Evolutionary conservation across 2,888 invertebrate species (phyloP), one percentile per base, ranked within the genome.

Genomic region (Meloe dianella): DNA sequence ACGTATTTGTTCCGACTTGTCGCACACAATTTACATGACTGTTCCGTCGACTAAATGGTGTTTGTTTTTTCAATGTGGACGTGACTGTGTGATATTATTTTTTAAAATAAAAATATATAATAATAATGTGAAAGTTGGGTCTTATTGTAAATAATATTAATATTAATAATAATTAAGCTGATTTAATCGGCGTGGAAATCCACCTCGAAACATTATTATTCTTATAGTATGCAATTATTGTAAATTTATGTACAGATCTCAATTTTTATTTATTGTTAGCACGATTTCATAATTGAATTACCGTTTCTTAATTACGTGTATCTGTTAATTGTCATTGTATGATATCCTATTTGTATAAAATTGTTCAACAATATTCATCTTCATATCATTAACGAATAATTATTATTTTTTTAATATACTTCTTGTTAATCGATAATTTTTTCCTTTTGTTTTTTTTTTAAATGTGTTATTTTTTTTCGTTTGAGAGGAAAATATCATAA

Each of bases 1-100:
- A 41, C 41, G 41, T 41, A n/a, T 41, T 69, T 72, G 68, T 69
- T 63, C 56, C 57, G 58, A 66, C 77, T 78, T 78, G 78, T 78
- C 78, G 72, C 72, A 71, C 70, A 75, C 73, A 73, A 74, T 75
- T 75, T 74, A 73, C 74, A 73, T 70, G 70, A 64, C 66, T 69
- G 61, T 24, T 58, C n/a, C 27, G 61, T 56, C 62, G 35, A 29
- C 74, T 73, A 71, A 35, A 71, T 67, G 69, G 75, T 75, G 78
- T 79, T 74, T 72, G 75, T 73, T 79, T 74, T 73, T 76, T 74
- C 75, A 77, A 74, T 76, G 80, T 81, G 81, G 77, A 81, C 78
- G 79, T 82, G 77, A 79, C 75, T 75, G 82, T 82, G 83, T 83
- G 83, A 83, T 83, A 82, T 82, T 82, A 81, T 80, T 80, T 80